Base-by-base conservation (phyloP, 2,113 vertebrate genomes). In the Elaphurus davidianus region DNA sequence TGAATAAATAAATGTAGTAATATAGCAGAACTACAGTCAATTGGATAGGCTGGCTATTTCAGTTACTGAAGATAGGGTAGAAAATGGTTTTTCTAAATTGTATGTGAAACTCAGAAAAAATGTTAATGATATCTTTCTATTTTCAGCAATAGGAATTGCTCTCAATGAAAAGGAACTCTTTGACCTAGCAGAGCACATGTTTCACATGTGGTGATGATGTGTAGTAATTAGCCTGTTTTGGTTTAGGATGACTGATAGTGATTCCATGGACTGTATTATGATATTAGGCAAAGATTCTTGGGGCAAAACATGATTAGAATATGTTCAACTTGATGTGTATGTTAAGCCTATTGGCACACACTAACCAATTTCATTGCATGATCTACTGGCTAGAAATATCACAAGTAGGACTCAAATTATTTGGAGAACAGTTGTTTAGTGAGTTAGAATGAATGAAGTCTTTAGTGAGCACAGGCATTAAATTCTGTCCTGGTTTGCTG, bases 371-470 rank as follows among this genome's bases (percentile, higher is more conserved):
- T 99, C 98, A 98, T 97, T 99, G 98, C 97, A 98, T 98, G 98
- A 98, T 97, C 98, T 98, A 98, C 97, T 98, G 92, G 98, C 97
- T 99, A 84, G 98, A 98, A 99, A 98, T 97, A 98, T 99, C 98
- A 98, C 98, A 98, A 98, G 96, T 97, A 97, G 97, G 98, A 98
- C 97, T 98, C 97, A 98, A 98, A 98, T 98, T 97, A 98, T 98
- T 99, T 98, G 98, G 97, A 98, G 98, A 98, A 98, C 94, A 98
- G 98, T 98, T 98, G 98, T 98, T 99, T 98, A 98, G 98, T 99
- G 98, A 98, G 93, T 99, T 99, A 98, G 99, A 99, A 99, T 99
- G 98, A 99, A 99, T 99, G 98, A 98, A 99, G 98, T 99, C 98
- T 99, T 99, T 98, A 98, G 98, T 98, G 98, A 99, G 97, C 98